A percentile compares a stretch with the other conserved stretches of the same genome.
phyloP scores from a whole-genome alignment of 92 coral and sea anemone species.

The Epizoanthus fatuus region DNA sequence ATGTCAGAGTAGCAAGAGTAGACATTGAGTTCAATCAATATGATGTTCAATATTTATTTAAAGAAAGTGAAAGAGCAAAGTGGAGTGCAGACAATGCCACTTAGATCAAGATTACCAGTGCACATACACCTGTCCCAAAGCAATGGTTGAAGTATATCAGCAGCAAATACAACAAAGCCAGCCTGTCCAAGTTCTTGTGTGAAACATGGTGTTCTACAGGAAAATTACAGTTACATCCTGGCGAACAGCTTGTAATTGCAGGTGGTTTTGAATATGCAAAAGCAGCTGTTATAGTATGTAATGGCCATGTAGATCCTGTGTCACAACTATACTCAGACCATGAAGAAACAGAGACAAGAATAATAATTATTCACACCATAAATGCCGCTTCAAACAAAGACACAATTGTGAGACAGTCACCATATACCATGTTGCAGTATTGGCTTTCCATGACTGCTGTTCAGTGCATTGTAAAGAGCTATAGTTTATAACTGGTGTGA shows the following conservation, averaged over 20 bases:
- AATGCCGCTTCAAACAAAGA: slow-evolving; percentile 44
- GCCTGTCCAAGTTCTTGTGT: slow-evolving; percentile 61
- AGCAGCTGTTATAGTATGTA: slow-evolving; percentile 54
- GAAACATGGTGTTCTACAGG: slow-evolving; percentile 53
- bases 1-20: slow-evolving; percentile 26
- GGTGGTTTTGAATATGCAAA: slow-evolving; percentile 77
- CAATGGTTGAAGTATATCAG: slow-evolving; percentile 67
- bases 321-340: not conserved
- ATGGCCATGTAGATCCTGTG: not conserved
- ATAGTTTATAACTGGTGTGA: slow-evolving; percentile 75
- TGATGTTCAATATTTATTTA: slow-evolving; percentile 52
- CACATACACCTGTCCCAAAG: slow-evolving; percentile 71
- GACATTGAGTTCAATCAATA: slow-evolving; percentile 72
- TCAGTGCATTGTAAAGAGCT: slow-evolving; percentile 55
- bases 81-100: slow-evolving; percentile 57
- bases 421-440: slow-evolving; percentile 73
- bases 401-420: slow-evolving; percentile 68
- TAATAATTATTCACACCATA: slow-evolving; percentile 42
- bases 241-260: slow-evolving; percentile 67
- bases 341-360: slow-evolving; percentile 21
- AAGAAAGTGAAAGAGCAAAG: not conserved
- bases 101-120: slow-evolving; percentile 61
- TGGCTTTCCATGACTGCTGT: slow-evolving; percentile 25
- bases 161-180: slow-evolving; percentile 57
- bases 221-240: slow-evolving; percentile 51